Evolutionary conservation across 2,888 invertebrate species (phyloP).

Genomic region (Dexiosoma caninum): DNA sequence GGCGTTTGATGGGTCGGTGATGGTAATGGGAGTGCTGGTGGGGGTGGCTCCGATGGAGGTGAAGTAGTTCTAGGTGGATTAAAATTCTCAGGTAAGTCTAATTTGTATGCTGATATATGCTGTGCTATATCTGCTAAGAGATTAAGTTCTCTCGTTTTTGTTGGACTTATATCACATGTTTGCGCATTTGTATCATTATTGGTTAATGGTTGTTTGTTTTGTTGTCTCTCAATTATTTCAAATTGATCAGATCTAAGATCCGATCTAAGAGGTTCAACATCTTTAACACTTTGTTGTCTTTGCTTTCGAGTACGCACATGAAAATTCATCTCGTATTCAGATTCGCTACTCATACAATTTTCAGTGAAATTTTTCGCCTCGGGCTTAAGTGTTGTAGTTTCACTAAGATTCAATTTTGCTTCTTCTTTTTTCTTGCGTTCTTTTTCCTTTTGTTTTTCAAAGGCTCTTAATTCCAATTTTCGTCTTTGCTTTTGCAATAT

Average conservation of each 20-base stretch:
- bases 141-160: constrained; percentile 41
- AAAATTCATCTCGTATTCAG: constrained; percentile 27
- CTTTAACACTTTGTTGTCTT: constrained; percentile 16
- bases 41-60: background rate
- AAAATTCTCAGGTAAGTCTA: constrained; percentile 34
- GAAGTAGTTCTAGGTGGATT: background rate
- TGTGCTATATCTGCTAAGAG: constrained; percentile 52
- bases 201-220: background rate
- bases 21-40: background rate
- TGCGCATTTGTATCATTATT: background rate
- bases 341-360: constrained; percentile 34
- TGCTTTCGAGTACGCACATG: constrained; percentile 22
- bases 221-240: too few species aligned
- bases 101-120: constrained; percentile 52
- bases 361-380: background rate
- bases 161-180: constrained; percentile 26
- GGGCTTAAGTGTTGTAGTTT: background rate
- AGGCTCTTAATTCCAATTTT: constrained; percentile 36
- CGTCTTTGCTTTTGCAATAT: constrained; percentile 49
- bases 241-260: too few species aligned
- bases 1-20: background rate
- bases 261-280: constrained; percentile 16
- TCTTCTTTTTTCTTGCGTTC: constrained; percentile 5
- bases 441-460: constrained; percentile 53
- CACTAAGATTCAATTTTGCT: background rate